Conservation (phyloP, 2,797 vertebrate species). For the Bradypus variegatus region DNA sequence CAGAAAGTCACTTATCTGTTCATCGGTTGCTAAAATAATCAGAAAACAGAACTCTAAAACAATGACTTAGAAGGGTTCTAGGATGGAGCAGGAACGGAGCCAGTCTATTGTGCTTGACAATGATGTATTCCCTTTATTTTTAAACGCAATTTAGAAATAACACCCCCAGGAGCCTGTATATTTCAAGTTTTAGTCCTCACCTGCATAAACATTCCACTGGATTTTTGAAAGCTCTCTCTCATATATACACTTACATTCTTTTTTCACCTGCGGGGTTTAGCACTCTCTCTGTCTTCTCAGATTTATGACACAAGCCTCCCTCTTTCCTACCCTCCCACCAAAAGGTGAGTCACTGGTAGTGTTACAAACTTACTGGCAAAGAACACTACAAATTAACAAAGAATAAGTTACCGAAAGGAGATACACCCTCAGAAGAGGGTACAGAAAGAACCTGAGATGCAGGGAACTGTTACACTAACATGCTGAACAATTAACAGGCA, state of each 20-base stretch:
- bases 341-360: slow-evolving; percentile 49
- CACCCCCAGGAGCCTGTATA: not conserved
- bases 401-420: slow-evolving; percentile 25
- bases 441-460: not conserved
- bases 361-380: slow-evolving; percentile 56
- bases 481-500: fast-evolving
- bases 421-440: not conserved
- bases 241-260: not conserved
- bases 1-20: not conserved
- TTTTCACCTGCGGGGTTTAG: not conserved
- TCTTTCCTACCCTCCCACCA: slow-evolving; percentile 29
- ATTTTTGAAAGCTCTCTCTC: not conserved
- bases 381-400: slow-evolving; percentile 51
- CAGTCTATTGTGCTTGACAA: not conserved
- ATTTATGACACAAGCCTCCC: not conserved
- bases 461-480: not conserved
- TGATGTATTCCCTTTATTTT: not conserved
- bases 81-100: not conserved
- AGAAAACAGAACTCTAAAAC: not conserved
- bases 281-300: not conserved
- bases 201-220: not conserved
- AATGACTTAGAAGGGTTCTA: not conserved
- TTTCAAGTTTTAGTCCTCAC: not conserved
- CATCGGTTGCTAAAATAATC: slow-evolving; percentile 10
- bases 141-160: not conserved